Evolutionary conservation across 2,113 vertebrate species (phyloP), one percentile per base, ranked within the genome.

Genomic region (Dryoscopus gambensis): DNA sequence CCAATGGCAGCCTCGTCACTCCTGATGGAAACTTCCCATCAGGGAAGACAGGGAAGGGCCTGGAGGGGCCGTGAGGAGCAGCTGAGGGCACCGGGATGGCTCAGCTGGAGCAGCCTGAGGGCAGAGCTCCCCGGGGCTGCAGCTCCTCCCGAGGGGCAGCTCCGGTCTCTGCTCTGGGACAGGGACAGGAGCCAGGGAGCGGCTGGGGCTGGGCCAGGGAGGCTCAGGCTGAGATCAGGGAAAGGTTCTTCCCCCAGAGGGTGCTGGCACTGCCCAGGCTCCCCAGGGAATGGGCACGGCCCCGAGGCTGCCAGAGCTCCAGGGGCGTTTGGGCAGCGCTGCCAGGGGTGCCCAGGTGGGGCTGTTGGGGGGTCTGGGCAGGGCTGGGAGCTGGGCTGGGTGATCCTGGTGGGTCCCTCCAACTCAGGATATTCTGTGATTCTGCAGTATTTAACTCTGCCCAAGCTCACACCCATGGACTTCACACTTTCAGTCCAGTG

Each of bases 331-430:
- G n/a, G 84, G 0, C 73, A 60, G 20, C 11, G 7, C 71, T 86
- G 60, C 73, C 71, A 69, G 84, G 74, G 47, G 10, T 82, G 79
- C 3, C 2, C 74, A 69, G 84, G 15, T 10, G 84, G 84, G 63
- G 1, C 4, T 69, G 53, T 0, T 78, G 84, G 74, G 68, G 52
- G 11, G 24, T 10, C 75, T 87, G 57, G 1, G 85, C 49, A 56
- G 56, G 64, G 47, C 1, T 22, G 37, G 37, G 53, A 0, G 37
- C 0, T 25, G 52, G 2, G 1, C 27, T 77, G 63, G 53, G 0
- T 13, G 23, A 23, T 39, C 39, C 56, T 10, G 3, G 5, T 5
- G 37, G 15, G 27, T 13, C 14, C 25, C 10, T 12, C 47, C 50
- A 57, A 6, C 35, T 37, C 31, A 28, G 27, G 5, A 19, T 0